Base-by-base conservation (phyloP, 2,888 invertebrate genomes). In the Syritta pipiens region DNA sequence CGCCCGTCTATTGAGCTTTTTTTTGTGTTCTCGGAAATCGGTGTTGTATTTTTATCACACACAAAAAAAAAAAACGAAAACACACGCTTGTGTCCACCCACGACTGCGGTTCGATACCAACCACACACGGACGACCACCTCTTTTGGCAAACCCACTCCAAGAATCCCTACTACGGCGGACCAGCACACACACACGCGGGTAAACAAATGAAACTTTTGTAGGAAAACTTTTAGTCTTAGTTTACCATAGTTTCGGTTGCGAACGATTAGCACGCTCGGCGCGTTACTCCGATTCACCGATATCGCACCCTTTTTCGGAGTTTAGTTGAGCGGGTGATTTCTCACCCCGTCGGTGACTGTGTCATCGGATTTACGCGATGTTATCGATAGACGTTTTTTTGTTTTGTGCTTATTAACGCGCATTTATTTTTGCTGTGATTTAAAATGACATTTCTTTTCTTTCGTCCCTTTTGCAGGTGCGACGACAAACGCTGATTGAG, bases 191-290 rank as follows among this genome's bases (percentile, higher is more conserved):
- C 37, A 17, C 37, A 37, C 37, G 6, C 37, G 1, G 10, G 5
- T 12, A 32, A 12, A 6, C 37, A 14, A 12, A 37, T n/a, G 17
- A 6, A 3, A 9, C 37, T 5, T 5, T 32, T 32, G 42, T 35
- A 24, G 44, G 51, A 26, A 40, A 53, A 32, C 14, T 24, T 19
- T 44, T 26, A 65, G 55, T 60, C 57, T 37, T 37, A 49, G 55
- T 76, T 62, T 55, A 69, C 57, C 42, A 28, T 10, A 51, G 42
- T 26, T 35, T 51, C 30, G 44, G 60, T 37, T 48, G 53, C 7
- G 12, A 42, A 17, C 42, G 42, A 76, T 62, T 55, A 49, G 55
- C 62, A 57, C 55, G 75, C 62, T 49, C 55, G 35, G 48, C 28
- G 49, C 55, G 67, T 60, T 60, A 44, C 51, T 28, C 46, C 24